phyloP scores from a whole-genome alignment of 1,140 invertebrate species.

The Mizuhopecten yessoensis region DNA sequence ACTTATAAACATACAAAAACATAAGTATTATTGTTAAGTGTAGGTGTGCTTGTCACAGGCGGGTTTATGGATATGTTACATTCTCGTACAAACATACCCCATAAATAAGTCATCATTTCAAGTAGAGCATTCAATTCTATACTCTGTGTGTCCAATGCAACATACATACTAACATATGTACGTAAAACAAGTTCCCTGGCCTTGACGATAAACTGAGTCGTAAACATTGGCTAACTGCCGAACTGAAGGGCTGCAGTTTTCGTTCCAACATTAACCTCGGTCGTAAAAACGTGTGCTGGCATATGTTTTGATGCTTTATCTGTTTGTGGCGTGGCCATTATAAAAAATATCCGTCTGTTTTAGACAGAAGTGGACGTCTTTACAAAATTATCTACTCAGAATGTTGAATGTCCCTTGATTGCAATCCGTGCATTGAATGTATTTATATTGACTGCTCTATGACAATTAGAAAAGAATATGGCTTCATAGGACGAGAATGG shows the following conservation, averaged over 20 bases:
- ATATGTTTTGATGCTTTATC: not conserved
- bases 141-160: too few species aligned
- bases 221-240: not conserved
- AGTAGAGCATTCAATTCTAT: too few species aligned
- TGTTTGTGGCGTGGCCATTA: not conserved
- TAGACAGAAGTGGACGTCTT: not conserved
- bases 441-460: too few species aligned
- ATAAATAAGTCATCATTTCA: conserved; percentile 7
- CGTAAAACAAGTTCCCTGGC: not conserved
- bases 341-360: not conserved
- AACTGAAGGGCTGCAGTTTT: not conserved
- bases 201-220: conserved; percentile 14
- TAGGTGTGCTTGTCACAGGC: not conserved
- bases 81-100: not conserved
- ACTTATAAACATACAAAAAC: too few species aligned
- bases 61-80: not conserved
- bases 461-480: too few species aligned
- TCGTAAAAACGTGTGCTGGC: not conserved
- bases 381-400: not conserved
- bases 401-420: not conserved
- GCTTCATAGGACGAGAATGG: too few species aligned
- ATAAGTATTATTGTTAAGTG: too few species aligned
- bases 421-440: too few species aligned
- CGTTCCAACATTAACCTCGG: not conserved
- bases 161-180: not conserved